Conservation (phyloP, 2,888 invertebrate species). For the Lasioglossum calceatum region DNA sequence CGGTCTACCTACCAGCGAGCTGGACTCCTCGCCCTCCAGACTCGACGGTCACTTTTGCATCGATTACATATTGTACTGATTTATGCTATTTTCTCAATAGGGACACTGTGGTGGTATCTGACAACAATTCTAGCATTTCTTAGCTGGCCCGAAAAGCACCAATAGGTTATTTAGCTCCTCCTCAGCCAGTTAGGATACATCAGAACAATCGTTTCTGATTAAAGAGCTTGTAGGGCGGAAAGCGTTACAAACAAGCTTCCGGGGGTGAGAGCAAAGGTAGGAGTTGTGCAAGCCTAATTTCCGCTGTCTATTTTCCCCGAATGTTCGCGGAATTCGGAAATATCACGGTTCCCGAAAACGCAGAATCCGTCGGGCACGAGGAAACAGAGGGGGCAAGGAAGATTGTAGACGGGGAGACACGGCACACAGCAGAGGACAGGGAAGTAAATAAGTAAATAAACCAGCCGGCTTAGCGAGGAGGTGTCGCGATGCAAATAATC, state of each 20-base stretch:
- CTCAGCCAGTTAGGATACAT: neutral
- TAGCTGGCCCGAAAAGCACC: neutral
- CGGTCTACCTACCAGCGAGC: neutral
- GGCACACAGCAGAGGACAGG: slow-evolving; percentile 64
- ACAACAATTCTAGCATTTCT: neutral
- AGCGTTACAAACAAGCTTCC: neutral
- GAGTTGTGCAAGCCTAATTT: neutral
- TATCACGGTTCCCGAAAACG: neutral
- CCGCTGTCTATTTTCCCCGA: neutral
- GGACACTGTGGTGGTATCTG: neutral
- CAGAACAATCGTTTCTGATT: neutral
- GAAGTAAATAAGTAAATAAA: slow-evolving; percentile 81
- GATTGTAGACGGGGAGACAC: slow-evolving; percentile 25
- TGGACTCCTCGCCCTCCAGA: neutral
- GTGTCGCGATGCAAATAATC: slow-evolving; percentile 81
- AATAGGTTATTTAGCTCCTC: neutral
- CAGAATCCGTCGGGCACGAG: neutral
- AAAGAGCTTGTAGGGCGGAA: neutral
- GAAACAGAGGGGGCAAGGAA: neutral
- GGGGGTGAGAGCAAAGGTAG: neutral
- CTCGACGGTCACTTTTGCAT: neutral
- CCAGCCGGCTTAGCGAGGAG: slow-evolving; percentile 76
- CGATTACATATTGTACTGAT: neutral
- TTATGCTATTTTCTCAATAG: neutral
- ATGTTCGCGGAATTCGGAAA: neutral